Base-by-base conservation (phyloP, 2,888 invertebrate species). In the Dendrolimus pini region DNA sequence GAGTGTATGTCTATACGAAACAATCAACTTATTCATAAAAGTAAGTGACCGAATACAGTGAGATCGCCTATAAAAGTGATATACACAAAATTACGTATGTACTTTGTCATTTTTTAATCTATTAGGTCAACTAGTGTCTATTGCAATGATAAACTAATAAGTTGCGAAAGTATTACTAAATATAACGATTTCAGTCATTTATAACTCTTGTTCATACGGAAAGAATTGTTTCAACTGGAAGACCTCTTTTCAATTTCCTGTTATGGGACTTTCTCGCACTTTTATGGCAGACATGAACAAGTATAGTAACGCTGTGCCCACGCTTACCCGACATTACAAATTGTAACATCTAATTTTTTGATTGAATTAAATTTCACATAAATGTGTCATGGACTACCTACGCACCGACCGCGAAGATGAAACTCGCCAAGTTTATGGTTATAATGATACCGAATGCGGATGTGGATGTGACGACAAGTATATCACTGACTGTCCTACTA, bases 1-100 rank as follows among this genome's bases (percentile, higher is more conserved):
- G 76, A 65, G 78, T 78, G 72, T 75, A 69, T 77, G 72, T 75
- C 75, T 74, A 80, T 71, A 82, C 72, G 62, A 77, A 77, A 85
- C 83, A 81, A 84, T 83, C 78, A 76, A 75, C 72, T 83, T 80
- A 85, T 85, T 87, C 83, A 85, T 81, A 72, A 85, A 80, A 77
- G 73, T 68, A 71, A 74, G 75, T 71, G 77, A 74, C 75, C 70
- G 77, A 70, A 75, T 66, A 65, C 63, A 55, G 10, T 55, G 42
- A 55, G 7, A 47, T 12, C 14, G 41, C 54, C 6, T 9, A 9
- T 47, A 47, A 47, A 47, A 47, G 2, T 47, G 12, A 47, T 12
- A 9, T 47, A 47, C 47, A 47, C 12, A 10, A 47, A 9, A 12
- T 47, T 47, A 47, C 47, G 47, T 47, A 47, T 12, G 12, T 47